Base-by-base conservation (phyloP, 2,113 vertebrate genomes). In the Xiphorhynchus elegans region DNA sequence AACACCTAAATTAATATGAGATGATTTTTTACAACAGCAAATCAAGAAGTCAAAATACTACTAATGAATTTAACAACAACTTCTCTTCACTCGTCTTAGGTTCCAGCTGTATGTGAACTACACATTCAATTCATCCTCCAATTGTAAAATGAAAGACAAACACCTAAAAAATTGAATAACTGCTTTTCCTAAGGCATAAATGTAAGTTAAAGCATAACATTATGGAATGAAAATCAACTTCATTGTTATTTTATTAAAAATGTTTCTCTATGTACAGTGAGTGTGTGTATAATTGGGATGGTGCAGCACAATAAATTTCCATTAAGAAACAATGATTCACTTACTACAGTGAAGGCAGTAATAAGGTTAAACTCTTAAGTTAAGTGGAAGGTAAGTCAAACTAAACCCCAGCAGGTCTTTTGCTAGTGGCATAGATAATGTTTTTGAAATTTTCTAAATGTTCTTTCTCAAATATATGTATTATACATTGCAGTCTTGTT, bases 361-460 rank as follows among this genome's bases (percentile, higher is more conserved):
- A 95, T 95, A 89, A 90, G 80, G 86, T 94, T 95, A 95, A 94
- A 93, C 52, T 96, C 96, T 84, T 93, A 62, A 95, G 89, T 84
- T 94, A 96, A 91, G 83, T 94, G 68, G 82, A 93, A 95, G 95
- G 88, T 93, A 90, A 96, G 90, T 94, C 81, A 93, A 96, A 93
- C 84, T 84, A 95, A 96, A 96, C 93, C 90, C 89, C 96, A 96
- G 84, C 92, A 96, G 93, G 93, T 85, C 97, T 96, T 68, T 83
- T 85, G 76, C 82, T 58, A 79, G 90, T 92, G 79, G 92, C 93
- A 89, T 49, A 89, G 76, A 56, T 93, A 95, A 95, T 92, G 91
- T 96, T 96, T 97, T 90, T 93, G 67, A 96, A 95, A 94, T 89
- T 76, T 93, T 96, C 85, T 94, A 94, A 96, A 93, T 93, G 76